Percentiles rank a stretch among this genome's conserved stretches.
Evolutionary conservation across 2,797 vertebrate species (phyloP).

Genomic region (Pelodytes ibericus): DNA sequence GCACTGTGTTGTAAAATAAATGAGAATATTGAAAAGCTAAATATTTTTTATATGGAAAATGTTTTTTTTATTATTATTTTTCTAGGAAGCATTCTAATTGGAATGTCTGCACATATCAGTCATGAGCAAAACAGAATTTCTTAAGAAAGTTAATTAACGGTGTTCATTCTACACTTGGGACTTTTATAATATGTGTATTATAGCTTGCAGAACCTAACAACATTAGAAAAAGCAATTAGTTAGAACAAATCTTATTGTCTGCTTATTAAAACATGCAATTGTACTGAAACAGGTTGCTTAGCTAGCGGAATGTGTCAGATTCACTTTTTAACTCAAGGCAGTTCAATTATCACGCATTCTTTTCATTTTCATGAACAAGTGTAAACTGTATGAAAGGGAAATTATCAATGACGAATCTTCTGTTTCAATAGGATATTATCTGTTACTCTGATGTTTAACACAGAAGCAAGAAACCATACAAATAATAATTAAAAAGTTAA

Average conservation of each 20-base stretch:
- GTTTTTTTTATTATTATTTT: not conserved
- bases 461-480: not conserved
- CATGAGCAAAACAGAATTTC: constrained; percentile 31
- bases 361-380: constrained; percentile 19
- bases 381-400: constrained; percentile 2
- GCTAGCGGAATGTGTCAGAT: constrained; percentile 18
- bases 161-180: constrained; percentile 40
- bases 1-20: too few relatives aligned
- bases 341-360: constrained; percentile 23
- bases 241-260: constrained; percentile 46
- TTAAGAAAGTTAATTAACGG: constrained; percentile 39
- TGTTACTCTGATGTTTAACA: not conserved
- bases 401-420: not conserved
- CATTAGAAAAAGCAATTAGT: constrained; percentile 44
- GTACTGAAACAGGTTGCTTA: constrained; percentile 30
- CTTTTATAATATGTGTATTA: constrained; percentile 32
- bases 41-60: not conserved
- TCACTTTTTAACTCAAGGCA: constrained; percentile 20
- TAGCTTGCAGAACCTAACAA: constrained; percentile 31
- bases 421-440: not conserved
- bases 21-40: too few relatives aligned
- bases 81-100: constrained; percentile 1
- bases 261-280: constrained; percentile 43
- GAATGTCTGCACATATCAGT: constrained; percentile 18
- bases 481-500: not conserved